Evolutionary conservation across 2,888 invertebrate genomes (phyloP), one percentile per base, ranked within the genome.

Genomic region (Pilophorus perplexus): DNA sequence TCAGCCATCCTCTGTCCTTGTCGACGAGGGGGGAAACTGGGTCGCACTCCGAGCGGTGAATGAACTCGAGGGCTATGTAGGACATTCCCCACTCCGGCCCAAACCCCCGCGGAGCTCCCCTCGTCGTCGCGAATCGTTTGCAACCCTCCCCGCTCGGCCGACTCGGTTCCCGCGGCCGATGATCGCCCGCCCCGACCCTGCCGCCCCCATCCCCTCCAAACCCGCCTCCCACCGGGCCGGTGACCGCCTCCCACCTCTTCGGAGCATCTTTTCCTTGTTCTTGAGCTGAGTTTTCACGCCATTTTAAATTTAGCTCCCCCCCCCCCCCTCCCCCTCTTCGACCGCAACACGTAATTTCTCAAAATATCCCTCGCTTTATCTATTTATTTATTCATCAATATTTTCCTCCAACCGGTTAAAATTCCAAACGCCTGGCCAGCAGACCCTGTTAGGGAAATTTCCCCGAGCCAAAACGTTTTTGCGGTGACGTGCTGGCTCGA

Each of bases 1-100:
- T 66, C 60, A 25, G 38, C 54, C 38, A 38, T 44, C 65, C 46
- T 38, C 40, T 60, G 57, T 66, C 67, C 55, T 57, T 46, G 60
- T 38, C 67, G 16, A 14, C 27, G 54, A 14, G 59, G 33, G 27
- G 28, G 46, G 37, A 40, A 28, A 64, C 60, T 40, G 55, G 68
- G 55, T 50, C 28, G 57, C 42, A 16, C 22, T n/a, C 38, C 46
- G 44, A 44, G 64, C 64, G 64, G 64, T 54, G 64, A 54, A 64
- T 50, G 64, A 64, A 62, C 62, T 33, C 62, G 46, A 18, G 8
- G 25, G 33, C 33, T 27, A 62, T 46, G 62, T 62, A 28, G 62
- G 62, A 62, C 62, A 62, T 8, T 6, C 22, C 3, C 62, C 62
- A 25, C 62, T 46, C 18, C 33, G 18, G 25, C 33, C 48, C 27